These are phyloP conservation scores for Cheirogaleus major DNA, from an alignment of 2,797 vertebrate species.

Conservation along the genomic window DNA sequence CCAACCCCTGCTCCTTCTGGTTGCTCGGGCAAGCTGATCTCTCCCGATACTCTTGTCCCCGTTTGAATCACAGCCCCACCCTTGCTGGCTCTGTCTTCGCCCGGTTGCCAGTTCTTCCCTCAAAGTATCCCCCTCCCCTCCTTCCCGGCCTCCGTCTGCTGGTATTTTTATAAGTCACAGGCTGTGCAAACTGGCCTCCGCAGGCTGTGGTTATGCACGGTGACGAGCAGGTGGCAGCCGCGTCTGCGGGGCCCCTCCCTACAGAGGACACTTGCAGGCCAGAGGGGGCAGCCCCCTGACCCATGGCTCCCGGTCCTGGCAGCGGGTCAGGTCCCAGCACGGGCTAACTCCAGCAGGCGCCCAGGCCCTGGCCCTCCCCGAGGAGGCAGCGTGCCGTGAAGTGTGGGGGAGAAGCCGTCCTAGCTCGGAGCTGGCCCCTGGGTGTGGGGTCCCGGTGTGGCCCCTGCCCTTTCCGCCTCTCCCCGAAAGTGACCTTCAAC, in stretches of 20 bases:
- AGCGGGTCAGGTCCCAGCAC: rapidly evolving
- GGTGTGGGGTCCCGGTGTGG: not conserved
- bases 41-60: rapidly evolving
- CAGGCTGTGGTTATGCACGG: too few species aligned
- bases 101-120: rapidly evolving
- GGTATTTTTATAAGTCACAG: not conserved
- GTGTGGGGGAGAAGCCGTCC: rapidly evolving
- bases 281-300: not conserved
- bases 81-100: rapidly evolving
- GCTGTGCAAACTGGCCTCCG: not conserved
- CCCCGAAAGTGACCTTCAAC: too few species aligned
- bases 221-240: not conserved
- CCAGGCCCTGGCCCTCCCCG: too few species aligned
- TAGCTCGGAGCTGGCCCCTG: not conserved
- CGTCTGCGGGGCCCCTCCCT: not conserved
- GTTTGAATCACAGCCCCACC: too few species aligned
- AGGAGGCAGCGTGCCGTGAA: not conserved
- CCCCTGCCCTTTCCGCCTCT: not conserved
- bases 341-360: not conserved
- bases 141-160: not conserved
- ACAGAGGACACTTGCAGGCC: not conserved
- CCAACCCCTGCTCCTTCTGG: rapidly evolving
- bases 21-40: rapidly evolving
- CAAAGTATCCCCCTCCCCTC: not conserved
- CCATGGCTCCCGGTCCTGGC: not conserved